Conservation (phyloP, 2,797 vertebrate species). For the Rhadinocentrus ornatus region DNA sequence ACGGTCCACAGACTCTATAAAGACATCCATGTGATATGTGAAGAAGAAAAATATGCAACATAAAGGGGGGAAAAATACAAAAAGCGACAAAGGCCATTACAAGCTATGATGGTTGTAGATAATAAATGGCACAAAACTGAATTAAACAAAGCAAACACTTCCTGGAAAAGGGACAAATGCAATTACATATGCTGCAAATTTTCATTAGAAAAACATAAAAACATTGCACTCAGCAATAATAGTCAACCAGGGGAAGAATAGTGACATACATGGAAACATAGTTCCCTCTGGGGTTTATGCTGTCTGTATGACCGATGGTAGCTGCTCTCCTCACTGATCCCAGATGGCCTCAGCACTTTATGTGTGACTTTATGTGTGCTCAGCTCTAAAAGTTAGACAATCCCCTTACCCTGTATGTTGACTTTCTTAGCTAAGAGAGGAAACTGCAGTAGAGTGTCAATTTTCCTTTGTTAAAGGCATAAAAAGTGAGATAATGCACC, state of each 20-base stretch:
- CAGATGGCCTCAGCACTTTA: slow-evolving; percentile 70
- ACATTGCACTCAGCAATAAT: slow-evolving; percentile 60
- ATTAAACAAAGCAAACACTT: slow-evolving; percentile 3
- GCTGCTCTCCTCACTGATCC: slow-evolving; percentile 62
- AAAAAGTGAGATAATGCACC: neutral
- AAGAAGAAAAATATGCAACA: slow-evolving; percentile 41
- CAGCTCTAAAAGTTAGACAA: slow-evolving; percentile 57
- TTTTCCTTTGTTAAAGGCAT: slow-evolving; percentile 14
- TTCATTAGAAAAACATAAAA: slow-evolving; percentile 24
- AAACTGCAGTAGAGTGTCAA: neutral
- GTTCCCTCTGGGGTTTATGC: slow-evolving; percentile 49
- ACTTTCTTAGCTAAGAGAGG: slow-evolving; percentile 15
- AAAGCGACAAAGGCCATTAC: slow-evolving; percentile 31
- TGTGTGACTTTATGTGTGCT: slow-evolving; percentile 59
- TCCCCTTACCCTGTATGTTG: slow-evolving; percentile 28
- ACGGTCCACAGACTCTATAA: slow-evolving; percentile 44
- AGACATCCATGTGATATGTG: slow-evolving; percentile 56
- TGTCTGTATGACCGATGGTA: slow-evolving; percentile 74
- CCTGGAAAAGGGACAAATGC: neutral
- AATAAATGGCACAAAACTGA: neutral
- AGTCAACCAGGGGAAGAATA: slow-evolving; percentile 32
- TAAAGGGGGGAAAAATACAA: slow-evolving; percentile 18
- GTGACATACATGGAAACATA: slow-evolving; percentile 54
- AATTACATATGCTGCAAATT: slow-evolving; percentile 13
- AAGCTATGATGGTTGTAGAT: slow-evolving; percentile 1